Percentiles rank a stretch among this genome's conserved stretches.
Conservation (phyloP, 2,888 invertebrate species). For the Poecilus cupreus region DNA sequence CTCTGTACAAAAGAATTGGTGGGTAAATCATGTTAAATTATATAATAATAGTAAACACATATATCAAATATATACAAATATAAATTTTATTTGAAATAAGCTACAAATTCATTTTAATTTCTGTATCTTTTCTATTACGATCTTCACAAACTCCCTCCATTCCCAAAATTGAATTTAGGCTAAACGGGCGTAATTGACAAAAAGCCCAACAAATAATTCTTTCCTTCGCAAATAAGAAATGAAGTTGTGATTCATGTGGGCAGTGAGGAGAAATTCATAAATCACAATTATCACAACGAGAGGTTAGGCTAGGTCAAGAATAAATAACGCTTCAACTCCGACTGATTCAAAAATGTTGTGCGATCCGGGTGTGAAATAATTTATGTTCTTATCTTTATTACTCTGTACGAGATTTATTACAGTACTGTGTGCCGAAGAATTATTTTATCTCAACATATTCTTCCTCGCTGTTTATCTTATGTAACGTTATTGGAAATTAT, state of each 20-base stretch:
- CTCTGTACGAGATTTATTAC: slow-evolving; percentile 49
- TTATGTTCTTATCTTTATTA: slow-evolving; percentile 54
- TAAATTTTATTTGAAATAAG: too few species aligned
- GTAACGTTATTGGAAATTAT: slow-evolving; percentile 7
- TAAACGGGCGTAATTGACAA: too few species aligned
- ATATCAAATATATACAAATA: too few species aligned
- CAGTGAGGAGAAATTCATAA: slow-evolving; percentile 34
- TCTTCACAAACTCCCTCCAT: too few species aligned
- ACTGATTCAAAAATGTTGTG: slow-evolving; percentile 14
- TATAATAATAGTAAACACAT: too few species aligned
- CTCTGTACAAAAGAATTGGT: too few species aligned
- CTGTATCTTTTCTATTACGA: too few species aligned
- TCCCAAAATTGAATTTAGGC: too few species aligned
- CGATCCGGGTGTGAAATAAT: slow-evolving; percentile 51
- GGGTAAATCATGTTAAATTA: too few species aligned
- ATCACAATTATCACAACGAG: slow-evolving; percentile 50
- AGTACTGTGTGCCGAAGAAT: slow-evolving; percentile 12
- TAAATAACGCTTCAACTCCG: slow-evolving; percentile 43
- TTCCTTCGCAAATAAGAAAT: not conserved
- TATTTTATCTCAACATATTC: slow-evolving; percentile 25
- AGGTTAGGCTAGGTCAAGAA: slow-evolving; percentile 54
- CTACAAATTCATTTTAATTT: too few species aligned
- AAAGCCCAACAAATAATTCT: too few species aligned
- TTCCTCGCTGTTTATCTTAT: slow-evolving; percentile 1
- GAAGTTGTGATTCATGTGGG: slow-evolving; percentile 44